phyloP scores from a whole-genome alignment of 2,113 vertebrate genomes.

The Tyto alba region DNA sequence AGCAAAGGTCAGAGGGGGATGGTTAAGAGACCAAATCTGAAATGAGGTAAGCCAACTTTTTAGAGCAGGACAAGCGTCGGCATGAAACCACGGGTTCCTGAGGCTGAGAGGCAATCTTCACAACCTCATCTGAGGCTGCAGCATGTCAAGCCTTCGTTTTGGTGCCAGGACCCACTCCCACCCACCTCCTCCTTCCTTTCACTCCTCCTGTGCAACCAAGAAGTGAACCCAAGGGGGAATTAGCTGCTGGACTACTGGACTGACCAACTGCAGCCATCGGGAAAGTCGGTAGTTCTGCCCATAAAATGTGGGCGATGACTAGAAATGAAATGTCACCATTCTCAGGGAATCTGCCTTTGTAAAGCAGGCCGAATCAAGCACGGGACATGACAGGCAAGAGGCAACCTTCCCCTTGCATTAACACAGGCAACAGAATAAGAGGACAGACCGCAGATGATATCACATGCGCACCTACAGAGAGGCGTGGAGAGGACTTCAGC shows the following conservation, averaged over 20 bases:
- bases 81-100: not conserved
- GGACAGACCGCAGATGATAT: not conserved
- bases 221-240: not conserved
- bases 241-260: not conserved
- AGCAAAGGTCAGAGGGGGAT: not conserved
- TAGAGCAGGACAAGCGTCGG: not conserved
- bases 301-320: accelerated
- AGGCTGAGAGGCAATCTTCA: not conserved
- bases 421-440: not conserved
- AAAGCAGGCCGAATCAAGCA: not conserved
- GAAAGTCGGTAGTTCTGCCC: not conserved
- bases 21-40: not conserved
- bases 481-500: not conserved
- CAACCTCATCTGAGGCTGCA: not conserved
- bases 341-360: not conserved
- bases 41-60: not conserved
- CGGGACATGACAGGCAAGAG: not conserved
- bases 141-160: not conserved
- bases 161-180: not conserved
- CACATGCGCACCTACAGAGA: not conserved
- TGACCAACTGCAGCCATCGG: not conserved
- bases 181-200: not conserved
- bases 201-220: not conserved
- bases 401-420: not conserved
- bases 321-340: not conserved